Percentiles rank a stretch among this genome's conserved stretches.
Conservation (phyloP, 2,797 vertebrate species). For the Molossus molossus region DNA sequence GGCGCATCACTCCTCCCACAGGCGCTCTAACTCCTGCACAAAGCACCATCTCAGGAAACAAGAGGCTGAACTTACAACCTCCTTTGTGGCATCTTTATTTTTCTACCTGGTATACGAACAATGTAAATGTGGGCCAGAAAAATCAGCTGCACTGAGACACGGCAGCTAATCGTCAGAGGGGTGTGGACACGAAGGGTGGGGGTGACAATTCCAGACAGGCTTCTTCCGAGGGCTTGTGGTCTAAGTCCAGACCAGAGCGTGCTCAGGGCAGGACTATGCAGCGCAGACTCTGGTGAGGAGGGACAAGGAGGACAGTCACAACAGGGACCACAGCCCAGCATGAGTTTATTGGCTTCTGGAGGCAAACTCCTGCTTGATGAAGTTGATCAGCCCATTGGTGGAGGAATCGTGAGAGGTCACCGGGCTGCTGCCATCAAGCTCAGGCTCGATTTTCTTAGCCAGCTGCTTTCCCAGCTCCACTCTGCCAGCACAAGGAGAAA, state of each 20-base stretch:
- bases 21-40: not conserved
- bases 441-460: conserved; percentile 98
- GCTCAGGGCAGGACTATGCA: conserved; percentile 65
- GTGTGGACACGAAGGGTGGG: not conserved
- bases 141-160: conserved; percentile 21
- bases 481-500: conserved; percentile 86
- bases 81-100: conserved; percentile 81
- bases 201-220: conserved; percentile 15
- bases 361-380: conserved; percentile 96
- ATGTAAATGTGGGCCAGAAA: conserved; percentile 17
- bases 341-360: conserved; percentile 78
- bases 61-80: not conserved
- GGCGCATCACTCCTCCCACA: not conserved
- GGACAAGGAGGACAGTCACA: conserved; percentile 49
- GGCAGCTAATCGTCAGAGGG: not conserved
- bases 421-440: conserved; percentile 92
- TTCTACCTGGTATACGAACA: conserved; percentile 53
- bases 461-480: conserved; percentile 98
- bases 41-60: not conserved
- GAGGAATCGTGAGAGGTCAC: conserved; percentile 97
- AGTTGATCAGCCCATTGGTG: conserved; percentile 97
- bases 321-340: conserved; percentile 90
- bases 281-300: not conserved
- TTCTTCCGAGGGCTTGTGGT: not conserved
- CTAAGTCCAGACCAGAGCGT: not conserved